These are phyloP conservation scores for Agriopis marginaria DNA, from an alignment of 2,888 invertebrate genomes.

Conservation along the genomic window DNA sequence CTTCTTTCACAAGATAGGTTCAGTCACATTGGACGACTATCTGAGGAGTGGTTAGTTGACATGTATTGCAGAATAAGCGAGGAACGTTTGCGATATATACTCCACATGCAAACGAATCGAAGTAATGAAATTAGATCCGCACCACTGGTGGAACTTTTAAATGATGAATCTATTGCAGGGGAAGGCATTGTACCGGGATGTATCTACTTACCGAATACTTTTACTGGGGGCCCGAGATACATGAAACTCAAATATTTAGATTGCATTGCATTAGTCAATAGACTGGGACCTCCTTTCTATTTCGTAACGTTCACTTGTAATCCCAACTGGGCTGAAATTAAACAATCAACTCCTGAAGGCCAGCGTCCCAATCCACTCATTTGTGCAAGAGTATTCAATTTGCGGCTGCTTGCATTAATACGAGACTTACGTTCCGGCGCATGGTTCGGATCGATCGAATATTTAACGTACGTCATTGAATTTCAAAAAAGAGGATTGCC, in stretches of 20 bases:
- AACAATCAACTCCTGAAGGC: conserved; percentile 4
- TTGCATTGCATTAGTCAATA: conserved; percentile 13
- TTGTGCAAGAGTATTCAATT: not conserved
- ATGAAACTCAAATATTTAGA: not conserved
- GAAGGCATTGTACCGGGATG: conserved; percentile 1
- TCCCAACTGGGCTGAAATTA: conserved; percentile 15
- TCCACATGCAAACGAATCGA: not conserved
- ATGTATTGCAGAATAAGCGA: not conserved
- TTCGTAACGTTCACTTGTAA: conserved; percentile 16
- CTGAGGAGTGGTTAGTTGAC: conserved; percentile 3
- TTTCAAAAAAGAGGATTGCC: conserved; percentile 22
- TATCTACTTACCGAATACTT: conserved; percentile 14
- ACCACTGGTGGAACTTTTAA: not conserved
- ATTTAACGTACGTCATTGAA: conserved; percentile 19
- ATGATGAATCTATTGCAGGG: not conserved
- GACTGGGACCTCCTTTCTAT: conserved; percentile 17
- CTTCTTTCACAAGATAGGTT: not conserved
- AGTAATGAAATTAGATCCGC: not conserved
- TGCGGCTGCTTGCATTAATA: not conserved
- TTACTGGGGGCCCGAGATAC: conserved; percentile 18
- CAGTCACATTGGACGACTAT: not conserved
- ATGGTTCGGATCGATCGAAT: conserved; percentile 11
- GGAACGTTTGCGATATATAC: not conserved
- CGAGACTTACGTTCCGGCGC: conserved; percentile 12
- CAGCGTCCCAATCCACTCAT: not conserved